Evolutionary conservation across 2,113 vertebrate genomes (phyloP), one percentile per base, ranked within the genome.

Genomic region (Nycticorax nycticorax): DNA sequence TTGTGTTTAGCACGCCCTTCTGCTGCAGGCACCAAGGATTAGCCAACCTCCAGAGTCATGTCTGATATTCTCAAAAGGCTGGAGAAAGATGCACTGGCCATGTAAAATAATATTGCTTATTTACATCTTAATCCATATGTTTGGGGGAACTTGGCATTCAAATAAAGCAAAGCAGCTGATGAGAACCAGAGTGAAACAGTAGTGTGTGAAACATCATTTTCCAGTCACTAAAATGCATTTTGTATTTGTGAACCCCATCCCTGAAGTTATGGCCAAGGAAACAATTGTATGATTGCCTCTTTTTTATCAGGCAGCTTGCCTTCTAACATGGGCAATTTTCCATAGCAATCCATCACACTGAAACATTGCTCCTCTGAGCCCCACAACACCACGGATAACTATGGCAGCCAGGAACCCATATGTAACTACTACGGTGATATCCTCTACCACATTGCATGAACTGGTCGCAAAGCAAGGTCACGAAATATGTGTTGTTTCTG

Each of bases 361-460:
- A 81, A 96, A 66, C 52, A 9, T 76, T 52, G 76, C 59, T 94
- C 72, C 91, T 92, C 41, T n/a, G 57, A 92, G 93, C 89, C 66
- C 72, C 55, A 28, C 76, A 69, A 8, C 76, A 74, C 72, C 26
- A 6, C 10, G 52, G 60, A 89, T 92, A 93, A 56, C 76, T 53
- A 27, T 64, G 73, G 78, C 93, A 95, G 92, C 86, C 91, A 93
- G 93, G 53, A 96, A 68, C 81, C 37, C 76, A 37, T 74, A 67
- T 83, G 74, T 89, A 96, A 96, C 95, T 96, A 86, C 94, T 47
- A 10, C 80, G 91, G 37, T 94, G 81, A 87, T 93, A 89, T 64
- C 82, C 72, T 76, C 67, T 48, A 60, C 69, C 68, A 93, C 92
- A 94, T 83, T 83, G 71, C 28, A 89, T 56, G 66, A 89, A 88